phyloP scores from a whole-genome alignment of 2,113 vertebrate species.

The Xerus inauris region DNA sequence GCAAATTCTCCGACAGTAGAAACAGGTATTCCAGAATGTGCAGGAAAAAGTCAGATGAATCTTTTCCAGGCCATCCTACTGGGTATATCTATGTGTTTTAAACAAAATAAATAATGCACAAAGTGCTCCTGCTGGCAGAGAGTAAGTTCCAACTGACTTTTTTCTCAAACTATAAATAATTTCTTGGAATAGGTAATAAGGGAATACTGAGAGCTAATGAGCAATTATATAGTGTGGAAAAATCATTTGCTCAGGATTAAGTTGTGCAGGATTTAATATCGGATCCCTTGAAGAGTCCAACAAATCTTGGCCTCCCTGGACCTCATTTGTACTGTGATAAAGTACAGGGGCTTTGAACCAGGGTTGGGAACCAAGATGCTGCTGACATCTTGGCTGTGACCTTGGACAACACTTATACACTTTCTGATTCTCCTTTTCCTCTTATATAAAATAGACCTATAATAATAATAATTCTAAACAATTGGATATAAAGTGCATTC shows the following conservation, averaged over 20 bases:
- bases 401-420: not conserved
- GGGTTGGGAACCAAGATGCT: not conserved
- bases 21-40: not conserved
- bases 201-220: not conserved
- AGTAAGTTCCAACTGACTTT: not conserved
- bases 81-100: not conserved
- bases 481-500: not conserved
- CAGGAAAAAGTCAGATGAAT: not conserved
- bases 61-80: not conserved
- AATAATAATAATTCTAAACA: not conserved
- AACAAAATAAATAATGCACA: not conserved
- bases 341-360: not conserved
- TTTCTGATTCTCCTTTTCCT: not conserved
- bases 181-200: not conserved
- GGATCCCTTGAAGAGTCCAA: not conserved
- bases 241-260: not conserved
- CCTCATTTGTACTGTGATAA: not conserved
- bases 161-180: not conserved
- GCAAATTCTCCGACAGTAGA: not conserved
- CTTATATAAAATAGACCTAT: not conserved
- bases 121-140: not conserved
- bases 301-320: not conserved
- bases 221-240: not conserved
- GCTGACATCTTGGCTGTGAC: not conserved
- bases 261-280: not conserved